Conservation (phyloP, 2,113 vertebrate species). For the Psettodes erumei region DNA sequence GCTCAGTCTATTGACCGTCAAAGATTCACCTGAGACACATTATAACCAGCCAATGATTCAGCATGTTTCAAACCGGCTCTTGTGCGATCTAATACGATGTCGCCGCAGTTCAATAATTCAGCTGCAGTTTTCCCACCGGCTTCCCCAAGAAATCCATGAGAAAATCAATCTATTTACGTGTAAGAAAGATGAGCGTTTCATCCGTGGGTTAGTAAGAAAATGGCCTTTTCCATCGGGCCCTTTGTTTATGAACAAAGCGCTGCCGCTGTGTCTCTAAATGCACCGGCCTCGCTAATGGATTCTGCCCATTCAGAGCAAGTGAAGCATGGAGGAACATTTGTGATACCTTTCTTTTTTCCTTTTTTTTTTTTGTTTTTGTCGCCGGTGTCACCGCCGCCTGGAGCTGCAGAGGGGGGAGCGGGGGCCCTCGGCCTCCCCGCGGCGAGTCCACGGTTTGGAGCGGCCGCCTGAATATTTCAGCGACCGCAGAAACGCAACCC, state of each 20-base stretch:
- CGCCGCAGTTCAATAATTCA: background rate
- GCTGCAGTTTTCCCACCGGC: background rate
- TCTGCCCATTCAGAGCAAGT: slow-evolving; percentile 43
- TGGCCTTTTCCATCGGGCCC: background rate
- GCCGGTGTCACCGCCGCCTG: slow-evolving; percentile 46
- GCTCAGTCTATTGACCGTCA: background rate
- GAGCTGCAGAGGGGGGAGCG: slow-evolving; percentile 40
- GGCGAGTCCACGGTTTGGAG: slow-evolving; percentile 47
- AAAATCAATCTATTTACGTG: background rate
- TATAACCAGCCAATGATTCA: background rate
- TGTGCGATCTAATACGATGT: background rate
- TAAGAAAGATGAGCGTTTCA: background rate
- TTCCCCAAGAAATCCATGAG: background rate
- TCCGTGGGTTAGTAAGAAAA: background rate
- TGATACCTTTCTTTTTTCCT: too few relatives aligned
- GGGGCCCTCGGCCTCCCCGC: slow-evolving; percentile 25
- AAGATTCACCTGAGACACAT: background rate
- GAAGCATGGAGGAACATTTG: slow-evolving; percentile 50
- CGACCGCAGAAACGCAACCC: too few relatives aligned
- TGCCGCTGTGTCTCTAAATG: slow-evolving; percentile 23
- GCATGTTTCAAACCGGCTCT: background rate
- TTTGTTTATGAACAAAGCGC: slow-evolving; percentile 17
- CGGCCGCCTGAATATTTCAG: slow-evolving; percentile 27
- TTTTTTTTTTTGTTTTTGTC: too few relatives aligned
- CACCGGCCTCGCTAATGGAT: slow-evolving; percentile 27